A percentile compares a stretch with the other conserved stretches of the same genome.
Evolutionary conservation across 2,113 vertebrate genomes (phyloP).

Genomic region (Perca fluviatilis): DNA sequence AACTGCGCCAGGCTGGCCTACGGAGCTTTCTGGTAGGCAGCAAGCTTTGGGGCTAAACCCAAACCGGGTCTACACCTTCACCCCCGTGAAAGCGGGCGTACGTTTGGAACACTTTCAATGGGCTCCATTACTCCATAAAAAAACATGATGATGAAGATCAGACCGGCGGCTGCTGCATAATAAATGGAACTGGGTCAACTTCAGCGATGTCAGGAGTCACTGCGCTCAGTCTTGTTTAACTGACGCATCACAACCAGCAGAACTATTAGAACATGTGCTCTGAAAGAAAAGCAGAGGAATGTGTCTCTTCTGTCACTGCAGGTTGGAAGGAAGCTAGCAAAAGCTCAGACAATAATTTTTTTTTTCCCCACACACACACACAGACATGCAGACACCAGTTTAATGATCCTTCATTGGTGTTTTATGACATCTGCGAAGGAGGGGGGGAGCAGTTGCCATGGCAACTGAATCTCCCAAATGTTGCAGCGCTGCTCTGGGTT

Average conservation of each 20-base stretch:
- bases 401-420: constrained; percentile 49
- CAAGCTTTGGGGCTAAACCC: constrained; percentile 84
- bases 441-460: constrained; percentile 46
- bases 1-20: constrained; percentile 82
- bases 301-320: background rate
- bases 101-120: constrained; percentile 36
- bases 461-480: constrained; percentile 35
- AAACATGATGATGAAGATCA: constrained; percentile 64
- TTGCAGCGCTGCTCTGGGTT: constrained; percentile 9
- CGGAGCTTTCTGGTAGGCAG: constrained; percentile 85
- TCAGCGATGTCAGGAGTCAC: background rate
- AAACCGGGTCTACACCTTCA: constrained; percentile 62
- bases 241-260: background rate
- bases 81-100: background rate
- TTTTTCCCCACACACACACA: background rate
- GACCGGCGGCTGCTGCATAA: constrained; percentile 17
- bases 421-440: constrained; percentile 59
- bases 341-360: background rate
- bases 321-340: background rate
- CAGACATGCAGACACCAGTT: constrained; percentile 20
- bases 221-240: background rate
- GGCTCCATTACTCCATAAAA: constrained; percentile 41
- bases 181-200: constrained; percentile 2
- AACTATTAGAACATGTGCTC: background rate
- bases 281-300: background rate